phyloP scores from a whole-genome alignment of 2,888 invertebrate genomes.

The Catocala nupta region DNA sequence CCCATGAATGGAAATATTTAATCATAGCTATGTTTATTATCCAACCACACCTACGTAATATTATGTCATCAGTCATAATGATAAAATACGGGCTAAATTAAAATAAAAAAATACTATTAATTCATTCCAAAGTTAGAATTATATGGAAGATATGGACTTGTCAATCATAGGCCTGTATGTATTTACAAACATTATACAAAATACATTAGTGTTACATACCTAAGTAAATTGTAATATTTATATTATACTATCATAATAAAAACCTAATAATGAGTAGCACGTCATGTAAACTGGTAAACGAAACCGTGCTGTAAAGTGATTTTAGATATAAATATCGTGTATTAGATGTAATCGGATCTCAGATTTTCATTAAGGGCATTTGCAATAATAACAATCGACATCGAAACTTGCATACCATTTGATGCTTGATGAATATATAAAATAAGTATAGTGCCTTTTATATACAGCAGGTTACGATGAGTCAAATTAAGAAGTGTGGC shows the following conservation, averaged over 20 bases:
- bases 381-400: slow-evolving; percentile 33
- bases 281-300: slow-evolving; percentile 1
- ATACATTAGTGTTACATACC: slow-evolving; percentile 7
- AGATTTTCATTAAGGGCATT: slow-evolving; percentile 34
- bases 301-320: slow-evolving; percentile 34
- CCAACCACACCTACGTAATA: slow-evolving; percentile 1
- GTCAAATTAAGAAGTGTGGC: not conserved
- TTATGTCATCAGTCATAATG: slow-evolving; percentile 2
- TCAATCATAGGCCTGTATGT: slow-evolving; percentile 4
- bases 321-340: slow-evolving; percentile 38
- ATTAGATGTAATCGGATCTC: slow-evolving; percentile 52
- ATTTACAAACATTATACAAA: slow-evolving; percentile 13
- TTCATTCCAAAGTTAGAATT: too few relatives aligned
- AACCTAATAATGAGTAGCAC: not conserved
- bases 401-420: slow-evolving; percentile 5
- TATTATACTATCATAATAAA: slow-evolving; percentile 8
- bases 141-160: too few relatives aligned
- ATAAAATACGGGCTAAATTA: too few relatives aligned
- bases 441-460: slow-evolving; percentile 28
- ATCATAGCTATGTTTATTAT: slow-evolving; percentile 7
- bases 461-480: slow-evolving; percentile 1
- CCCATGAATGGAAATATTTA: slow-evolving; percentile 50
- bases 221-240: slow-evolving; percentile 1
- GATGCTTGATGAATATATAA: not conserved
- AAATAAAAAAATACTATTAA: too few relatives aligned